Base-by-base conservation (phyloP, 1,140 invertebrate genomes). In the Nylanderia fulva region DNA sequence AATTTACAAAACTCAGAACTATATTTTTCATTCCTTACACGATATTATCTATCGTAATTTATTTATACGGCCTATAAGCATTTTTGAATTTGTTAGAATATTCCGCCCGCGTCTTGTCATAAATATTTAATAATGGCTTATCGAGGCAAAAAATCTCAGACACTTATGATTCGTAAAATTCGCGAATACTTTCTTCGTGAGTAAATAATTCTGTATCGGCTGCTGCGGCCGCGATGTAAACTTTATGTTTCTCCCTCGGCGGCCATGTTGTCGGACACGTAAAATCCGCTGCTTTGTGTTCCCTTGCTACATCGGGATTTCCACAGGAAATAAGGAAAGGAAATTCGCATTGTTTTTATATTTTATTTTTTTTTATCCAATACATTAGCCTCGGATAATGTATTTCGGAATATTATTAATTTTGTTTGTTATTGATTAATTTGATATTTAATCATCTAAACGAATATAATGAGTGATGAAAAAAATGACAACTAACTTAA, bases 141-240 rank as follows among this genome's bases (percentile, higher is more conserved):
- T 42, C 18, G 13, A 18, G 45, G 36, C n/a, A 84, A 84, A 84
- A 82, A 82, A 82, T 82, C 77, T 82, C 66, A 82, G 77, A 82
- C 77, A 82, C 77, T 82, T 82, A 82, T 71, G 77, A 82, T 82
- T 72, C 66, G 77, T 82, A 82, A 84, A 85, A 85, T 83, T 83
- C 64, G 66, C 48, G 66, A 54, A 68, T 82, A 64, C 66, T 82
- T 64, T 71, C 42, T 58, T 83, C 54, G 54, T 39, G 66, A 82
- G 64, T 71, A 83, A 82, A 83, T 83, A 83, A 71, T 79, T 85
- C 80, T 72, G 63, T 79, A 66, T 79, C 74, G 36, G 48, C 76
- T 68, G 63, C 52, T 24, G 77, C 52, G 60, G 29, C 45, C 42
- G 61, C 39, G 29, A 86, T 58, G 69, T 64, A 71, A 85, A 63